phyloP scores from a whole-genome alignment of 2,888 invertebrate species.

The Zonitis immaculata region DNA sequence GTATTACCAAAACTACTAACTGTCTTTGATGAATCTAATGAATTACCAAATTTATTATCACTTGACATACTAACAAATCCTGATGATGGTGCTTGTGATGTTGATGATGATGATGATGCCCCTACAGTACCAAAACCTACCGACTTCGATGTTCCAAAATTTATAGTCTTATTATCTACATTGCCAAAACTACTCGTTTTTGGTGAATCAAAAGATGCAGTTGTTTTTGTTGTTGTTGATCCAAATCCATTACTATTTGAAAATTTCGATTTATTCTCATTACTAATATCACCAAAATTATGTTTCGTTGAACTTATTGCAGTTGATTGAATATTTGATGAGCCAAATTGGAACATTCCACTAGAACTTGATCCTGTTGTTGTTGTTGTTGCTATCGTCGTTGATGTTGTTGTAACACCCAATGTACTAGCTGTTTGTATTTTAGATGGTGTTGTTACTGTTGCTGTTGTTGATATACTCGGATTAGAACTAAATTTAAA shows the following conservation, averaged over 20 bases:
- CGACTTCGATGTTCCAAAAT: background rate
- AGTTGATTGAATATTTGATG: conserved; percentile 6
- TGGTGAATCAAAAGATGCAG: conserved; percentile 3
- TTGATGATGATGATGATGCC: background rate
- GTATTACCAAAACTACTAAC: background rate
- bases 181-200: conserved; percentile 10
- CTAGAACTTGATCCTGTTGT: conserved; percentile 4
- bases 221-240: conserved; percentile 4
- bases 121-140: background rate
- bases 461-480: background rate
- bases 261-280: background rate
- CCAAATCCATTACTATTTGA: conserved; percentile 2
- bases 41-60: background rate
- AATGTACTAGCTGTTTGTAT: conserved; percentile 7
- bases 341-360: conserved; percentile 19
- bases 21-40: background rate
- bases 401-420: conserved; percentile 3
- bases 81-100: background rate
- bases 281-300: background rate
- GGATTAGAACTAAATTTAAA: conserved; percentile 24
- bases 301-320: conserved; percentile 1
- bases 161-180: conserved; percentile 1
- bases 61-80: background rate
- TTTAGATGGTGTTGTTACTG: background rate
- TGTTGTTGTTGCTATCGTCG: conserved; percentile 6